A percentile compares a stretch with the other conserved stretches of the same genome.
Conservation (phyloP, 2,113 vertebrate species). For the Aspiorhynchus laticeps region DNA sequence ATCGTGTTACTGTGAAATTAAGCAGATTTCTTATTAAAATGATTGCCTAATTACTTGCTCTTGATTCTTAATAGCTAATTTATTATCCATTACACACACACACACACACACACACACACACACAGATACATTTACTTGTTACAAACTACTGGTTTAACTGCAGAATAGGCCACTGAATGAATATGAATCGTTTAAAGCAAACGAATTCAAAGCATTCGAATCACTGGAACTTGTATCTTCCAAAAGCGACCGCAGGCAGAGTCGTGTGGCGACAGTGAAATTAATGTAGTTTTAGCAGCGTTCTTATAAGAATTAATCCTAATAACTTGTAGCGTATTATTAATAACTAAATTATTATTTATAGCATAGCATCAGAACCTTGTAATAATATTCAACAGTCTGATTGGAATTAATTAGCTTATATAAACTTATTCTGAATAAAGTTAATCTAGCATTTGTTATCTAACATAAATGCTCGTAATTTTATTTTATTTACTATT, state of each 20-base stretch:
- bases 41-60: no score
- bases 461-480: neutral
- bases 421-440: neutral
- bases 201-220: no score
- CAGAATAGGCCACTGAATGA: no score
- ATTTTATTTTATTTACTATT: neutral
- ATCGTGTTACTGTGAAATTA: no score
- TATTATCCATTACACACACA: no score
- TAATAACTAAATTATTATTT: neutral
- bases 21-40: no score
- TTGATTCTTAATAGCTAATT: no score
- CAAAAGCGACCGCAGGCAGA: neutral
- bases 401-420: neutral
- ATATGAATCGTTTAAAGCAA: no score
- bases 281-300: neutral
- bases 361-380: neutral
- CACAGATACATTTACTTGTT: no score
- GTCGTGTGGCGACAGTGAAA: slow-evolving; percentile 6
- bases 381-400: no score
- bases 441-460: neutral
- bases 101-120: no score
- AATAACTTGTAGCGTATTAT: neutral
- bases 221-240: neutral
- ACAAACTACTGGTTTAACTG: no score
- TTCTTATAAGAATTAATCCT: neutral